Evolutionary conservation across 2,797 vertebrate species (phyloP), one percentile per base, ranked within the genome.

Genomic region (Discoglossus pictus): DNA sequence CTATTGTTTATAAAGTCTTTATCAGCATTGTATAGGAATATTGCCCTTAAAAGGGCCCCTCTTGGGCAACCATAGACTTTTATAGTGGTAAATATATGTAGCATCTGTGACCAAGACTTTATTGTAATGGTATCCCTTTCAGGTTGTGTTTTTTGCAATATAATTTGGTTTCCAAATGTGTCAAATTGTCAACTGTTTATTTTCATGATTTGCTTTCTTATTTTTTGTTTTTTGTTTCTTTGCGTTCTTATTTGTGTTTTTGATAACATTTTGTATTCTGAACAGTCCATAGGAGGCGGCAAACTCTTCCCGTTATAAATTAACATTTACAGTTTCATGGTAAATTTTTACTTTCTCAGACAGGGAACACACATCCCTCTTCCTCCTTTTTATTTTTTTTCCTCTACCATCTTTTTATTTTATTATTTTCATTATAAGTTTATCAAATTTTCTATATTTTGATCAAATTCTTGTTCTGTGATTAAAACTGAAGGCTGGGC

Each of bases 271-370:
- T 71, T 71, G 68, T 71, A 64, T 71, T 71, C 68, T 71, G 61
- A 71, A 71, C 61, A 71, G 61, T 71, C 38, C 68, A 47, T 71
- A 71, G 68, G 68, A 64, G 55, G 43, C 44, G 59, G 52, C 55
- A 69, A 64, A 71, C 40, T 53, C 60, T 59, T 71, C 60, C 44
- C 44, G 61, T 71, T 71, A 64, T 58, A 71, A 64, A 64, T 71
- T 71, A 71, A 71, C 68, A 64, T 71, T 51, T 71, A 71, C 68
- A 64, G 68, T 71, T 71, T 51, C 52, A 71, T 71, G 68, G 68
- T 71, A 71, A 64, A 71, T 71, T 71, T 71, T 59, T 59, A 59
- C 61, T 71, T 70, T 54, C 44, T 71, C 60, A 64, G 68, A 71
- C 61, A 71, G 68, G 68, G 68, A 64, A 58, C 20, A 43, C 58